phyloP scores from a whole-genome alignment of 2,113 vertebrate genomes.

The Shinisaurus crocodilurus region DNA sequence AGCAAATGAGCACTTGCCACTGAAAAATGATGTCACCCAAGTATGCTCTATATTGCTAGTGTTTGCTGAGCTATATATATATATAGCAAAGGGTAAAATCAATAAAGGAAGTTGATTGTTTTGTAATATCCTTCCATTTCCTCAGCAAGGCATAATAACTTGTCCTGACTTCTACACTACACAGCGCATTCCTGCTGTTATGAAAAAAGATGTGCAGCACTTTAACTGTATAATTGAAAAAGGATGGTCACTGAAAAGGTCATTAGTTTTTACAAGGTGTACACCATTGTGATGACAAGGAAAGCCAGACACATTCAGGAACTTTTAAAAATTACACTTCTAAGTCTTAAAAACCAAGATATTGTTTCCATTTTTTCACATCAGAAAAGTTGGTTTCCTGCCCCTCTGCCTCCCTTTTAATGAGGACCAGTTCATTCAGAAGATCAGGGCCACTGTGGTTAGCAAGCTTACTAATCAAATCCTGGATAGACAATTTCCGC shows the following conservation, averaged over 20 bases:
- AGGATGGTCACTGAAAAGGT: constrained; percentile 24
- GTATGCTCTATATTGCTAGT: not conserved
- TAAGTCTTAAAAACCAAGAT: not conserved
- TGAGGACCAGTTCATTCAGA: too few species aligned
- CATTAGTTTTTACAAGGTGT: constrained; percentile 4
- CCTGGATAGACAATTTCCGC: too few species aligned
- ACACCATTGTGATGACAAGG: not conserved
- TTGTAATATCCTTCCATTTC: constrained; percentile 61
- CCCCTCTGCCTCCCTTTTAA: too few species aligned
- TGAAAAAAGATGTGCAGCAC: constrained; percentile 30
- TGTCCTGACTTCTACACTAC: constrained; percentile 47
- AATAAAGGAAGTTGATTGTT: constrained; percentile 66
- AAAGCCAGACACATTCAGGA: not conserved
- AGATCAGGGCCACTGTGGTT: too few species aligned
- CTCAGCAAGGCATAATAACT: constrained; percentile 57
- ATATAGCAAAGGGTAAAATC: constrained; percentile 52
- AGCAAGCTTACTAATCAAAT: too few species aligned
- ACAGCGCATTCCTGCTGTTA: constrained; percentile 42
- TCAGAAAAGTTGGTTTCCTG: too few species aligned
- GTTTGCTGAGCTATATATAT: constrained; percentile 13
- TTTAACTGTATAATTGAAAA: constrained; percentile 16
- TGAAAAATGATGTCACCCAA: constrained; percentile 51
- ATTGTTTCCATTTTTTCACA: not conserved
- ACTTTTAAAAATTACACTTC: not conserved
- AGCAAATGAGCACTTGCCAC: constrained; percentile 30